These are phyloP conservation scores for Itoplectis maculator DNA, from an alignment of 2,888 invertebrate genomes.

Conservation along the genomic window DNA sequence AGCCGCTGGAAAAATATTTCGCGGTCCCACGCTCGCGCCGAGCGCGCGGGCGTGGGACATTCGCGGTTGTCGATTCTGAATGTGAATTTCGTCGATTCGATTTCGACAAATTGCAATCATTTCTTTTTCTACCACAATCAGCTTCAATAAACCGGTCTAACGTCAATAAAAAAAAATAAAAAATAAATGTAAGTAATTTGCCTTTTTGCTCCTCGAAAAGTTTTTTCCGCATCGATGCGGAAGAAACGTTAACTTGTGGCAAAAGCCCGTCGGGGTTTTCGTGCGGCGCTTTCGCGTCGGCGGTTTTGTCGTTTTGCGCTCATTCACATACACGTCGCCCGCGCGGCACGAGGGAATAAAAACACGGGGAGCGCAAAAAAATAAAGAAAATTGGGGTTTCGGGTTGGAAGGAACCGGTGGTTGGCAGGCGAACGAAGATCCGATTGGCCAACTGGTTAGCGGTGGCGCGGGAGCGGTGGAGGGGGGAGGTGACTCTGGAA, in stretches of 20 bases:
- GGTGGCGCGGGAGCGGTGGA: constrained; percentile 61
- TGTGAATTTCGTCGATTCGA: too few species aligned
- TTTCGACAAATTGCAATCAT: background rate
- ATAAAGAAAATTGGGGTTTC: constrained; percentile 25
- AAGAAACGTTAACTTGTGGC: background rate
- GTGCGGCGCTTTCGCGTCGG: background rate
- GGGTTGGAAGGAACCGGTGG: constrained; percentile 41
- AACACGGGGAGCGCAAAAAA: background rate
- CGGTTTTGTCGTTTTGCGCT: background rate
- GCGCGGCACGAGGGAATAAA: background rate
- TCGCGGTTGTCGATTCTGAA: too few species aligned
- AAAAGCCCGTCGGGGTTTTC: background rate
- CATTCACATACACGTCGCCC: too few species aligned
- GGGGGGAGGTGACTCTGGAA: constrained; percentile 67
- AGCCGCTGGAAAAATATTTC: too few species aligned
- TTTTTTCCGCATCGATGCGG: background rate
- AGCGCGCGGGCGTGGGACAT: too few species aligned
- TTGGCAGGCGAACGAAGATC: constrained; percentile 42
- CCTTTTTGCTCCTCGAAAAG: background rate
- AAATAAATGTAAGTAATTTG: background rate
- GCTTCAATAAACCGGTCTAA: too few species aligned
- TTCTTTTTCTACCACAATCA: too few species aligned
- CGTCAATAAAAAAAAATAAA: too few species aligned
- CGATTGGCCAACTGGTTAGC: constrained; percentile 72
- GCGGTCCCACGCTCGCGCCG: too few species aligned